Evolutionary conservation across 1,140 invertebrate genomes (phyloP).

Genomic region (Metopolophium dirhodum): DNA sequence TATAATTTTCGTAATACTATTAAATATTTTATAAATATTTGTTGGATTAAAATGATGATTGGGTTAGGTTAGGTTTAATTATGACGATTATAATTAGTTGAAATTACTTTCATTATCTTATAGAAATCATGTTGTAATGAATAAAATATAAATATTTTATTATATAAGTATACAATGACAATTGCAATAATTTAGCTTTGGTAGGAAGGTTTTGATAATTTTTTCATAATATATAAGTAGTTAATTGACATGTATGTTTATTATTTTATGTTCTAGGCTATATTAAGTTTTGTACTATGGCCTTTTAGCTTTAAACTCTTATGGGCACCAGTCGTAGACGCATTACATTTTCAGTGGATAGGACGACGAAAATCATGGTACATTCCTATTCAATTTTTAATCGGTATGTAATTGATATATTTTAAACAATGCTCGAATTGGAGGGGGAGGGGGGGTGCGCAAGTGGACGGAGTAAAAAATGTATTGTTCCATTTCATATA

Average conservation of each 20-base stretch:
- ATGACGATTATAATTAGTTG: neutral
- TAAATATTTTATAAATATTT: neutral
- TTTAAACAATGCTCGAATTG: too few relatives aligned
- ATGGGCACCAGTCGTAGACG: conserved; percentile 98
- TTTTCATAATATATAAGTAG: neutral
- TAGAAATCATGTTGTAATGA: neutral
- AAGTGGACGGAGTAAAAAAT: too few relatives aligned
- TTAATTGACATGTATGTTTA: neutral
- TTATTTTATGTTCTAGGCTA: conserved; percentile 74
- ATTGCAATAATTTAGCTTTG: neutral
- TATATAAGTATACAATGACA: neutral
- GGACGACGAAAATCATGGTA: conserved; percentile 97
- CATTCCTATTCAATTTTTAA: conserved; percentile 87
- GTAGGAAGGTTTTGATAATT: neutral
- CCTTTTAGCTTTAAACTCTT: conserved; percentile 96
- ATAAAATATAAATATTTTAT: neutral
- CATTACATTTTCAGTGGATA: conserved; percentile 81
- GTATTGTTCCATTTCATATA: too few relatives aligned
- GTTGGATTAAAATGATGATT: neutral
- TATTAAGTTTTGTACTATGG: conserved; percentile 98
- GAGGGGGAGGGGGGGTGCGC: too few relatives aligned
- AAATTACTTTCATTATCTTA: neutral
- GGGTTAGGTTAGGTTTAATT: neutral
- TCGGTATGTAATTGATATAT: conserved; percentile 68
- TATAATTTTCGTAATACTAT: neutral